phyloP scores from a whole-genome alignment of 2,797 vertebrate species.

The Amniataba percoides region DNA sequence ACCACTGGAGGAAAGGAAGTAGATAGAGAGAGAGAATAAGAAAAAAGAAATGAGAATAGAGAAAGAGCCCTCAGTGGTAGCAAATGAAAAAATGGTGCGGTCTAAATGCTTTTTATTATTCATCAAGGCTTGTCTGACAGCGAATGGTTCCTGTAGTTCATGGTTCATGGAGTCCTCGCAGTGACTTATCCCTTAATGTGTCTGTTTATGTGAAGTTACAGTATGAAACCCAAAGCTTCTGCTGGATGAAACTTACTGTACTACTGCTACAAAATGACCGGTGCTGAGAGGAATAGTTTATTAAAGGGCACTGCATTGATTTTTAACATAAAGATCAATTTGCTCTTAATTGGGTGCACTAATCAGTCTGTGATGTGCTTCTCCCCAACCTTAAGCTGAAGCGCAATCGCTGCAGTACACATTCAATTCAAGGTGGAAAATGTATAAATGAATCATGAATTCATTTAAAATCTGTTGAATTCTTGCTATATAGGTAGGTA shows the following conservation, averaged over 20 bases:
- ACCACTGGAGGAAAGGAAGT: neutral
- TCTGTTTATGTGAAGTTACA: neutral
- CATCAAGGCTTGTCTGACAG: slow-evolving; percentile 13
- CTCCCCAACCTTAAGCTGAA: neutral
- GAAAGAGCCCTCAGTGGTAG: slow-evolving; percentile 14
- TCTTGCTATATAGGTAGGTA: neutral
- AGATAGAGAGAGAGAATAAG: neutral
- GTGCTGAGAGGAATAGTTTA: neutral
- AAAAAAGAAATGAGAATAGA: slow-evolving; percentile 5
- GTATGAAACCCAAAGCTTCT: neutral
- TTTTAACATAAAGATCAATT: neutral
- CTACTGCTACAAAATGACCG: neutral
- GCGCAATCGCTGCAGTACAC: neutral
- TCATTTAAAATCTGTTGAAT: too few relatives aligned
- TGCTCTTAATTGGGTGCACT: neutral
- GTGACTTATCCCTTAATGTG: neutral
- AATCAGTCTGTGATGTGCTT: too few relatives aligned
- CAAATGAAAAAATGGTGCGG: slow-evolving; percentile 6
- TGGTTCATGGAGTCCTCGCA: neutral
- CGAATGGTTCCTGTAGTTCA: neutral
- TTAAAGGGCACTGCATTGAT: neutral
- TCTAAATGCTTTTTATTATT: slow-evolving; percentile 32
- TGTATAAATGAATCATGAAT: too few relatives aligned
- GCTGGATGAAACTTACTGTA: neutral
- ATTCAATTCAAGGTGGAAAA: neutral